Evolutionary conservation across 2,888 invertebrate genomes (phyloP).

Genomic region (Scaptomyza polygonia): DNA sequence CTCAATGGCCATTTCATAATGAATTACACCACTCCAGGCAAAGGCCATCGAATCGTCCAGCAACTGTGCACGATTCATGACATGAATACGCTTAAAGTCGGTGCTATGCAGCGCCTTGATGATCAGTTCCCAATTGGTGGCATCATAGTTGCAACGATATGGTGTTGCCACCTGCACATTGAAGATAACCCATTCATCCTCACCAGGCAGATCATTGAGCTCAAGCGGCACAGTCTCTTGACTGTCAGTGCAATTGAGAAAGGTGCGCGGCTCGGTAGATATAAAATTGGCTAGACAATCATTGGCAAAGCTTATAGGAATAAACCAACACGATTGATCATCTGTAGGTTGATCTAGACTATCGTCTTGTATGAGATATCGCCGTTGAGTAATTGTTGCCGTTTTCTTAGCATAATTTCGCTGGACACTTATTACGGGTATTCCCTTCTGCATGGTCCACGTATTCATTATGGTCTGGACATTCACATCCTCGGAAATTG

Average conservation of each 20-base stretch:
- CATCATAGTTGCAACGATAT: slow-evolving; percentile 91
- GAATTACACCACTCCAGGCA: slow-evolving; percentile 88
- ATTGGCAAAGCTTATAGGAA: slow-evolving; percentile 87
- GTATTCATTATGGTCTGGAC: slow-evolving; percentile 92
- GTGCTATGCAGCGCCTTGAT: slow-evolving; percentile 85
- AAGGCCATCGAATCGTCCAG: slow-evolving; percentile 90
- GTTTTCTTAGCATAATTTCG: slow-evolving; percentile 86
- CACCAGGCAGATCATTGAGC: slow-evolving; percentile 80
- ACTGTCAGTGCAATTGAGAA: slow-evolving; percentile 85
- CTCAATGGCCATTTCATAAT: slow-evolving; percentile 87
- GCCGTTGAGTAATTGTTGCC: slow-evolving; percentile 86
- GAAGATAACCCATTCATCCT: slow-evolving; percentile 88
- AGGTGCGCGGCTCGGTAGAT: slow-evolving; percentile 85
- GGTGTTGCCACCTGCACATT: slow-evolving; percentile 89
- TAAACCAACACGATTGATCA: slow-evolving; percentile 86
- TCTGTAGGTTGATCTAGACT: background rate
- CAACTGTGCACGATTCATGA: slow-evolving; percentile 91
- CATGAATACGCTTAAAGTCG: slow-evolving; percentile 86
- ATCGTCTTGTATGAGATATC: slow-evolving; percentile 65
- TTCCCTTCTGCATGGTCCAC: slow-evolving; percentile 94
- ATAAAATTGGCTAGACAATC: slow-evolving; percentile 84
- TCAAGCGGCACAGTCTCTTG: slow-evolving; percentile 28
- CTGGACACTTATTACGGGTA: slow-evolving; percentile 88
- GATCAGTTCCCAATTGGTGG: slow-evolving; percentile 89
- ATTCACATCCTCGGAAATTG: slow-evolving; percentile 85